Conservation (phyloP, 1,140 invertebrate genomes). For the Amphibalanus amphitrite region DNA sequence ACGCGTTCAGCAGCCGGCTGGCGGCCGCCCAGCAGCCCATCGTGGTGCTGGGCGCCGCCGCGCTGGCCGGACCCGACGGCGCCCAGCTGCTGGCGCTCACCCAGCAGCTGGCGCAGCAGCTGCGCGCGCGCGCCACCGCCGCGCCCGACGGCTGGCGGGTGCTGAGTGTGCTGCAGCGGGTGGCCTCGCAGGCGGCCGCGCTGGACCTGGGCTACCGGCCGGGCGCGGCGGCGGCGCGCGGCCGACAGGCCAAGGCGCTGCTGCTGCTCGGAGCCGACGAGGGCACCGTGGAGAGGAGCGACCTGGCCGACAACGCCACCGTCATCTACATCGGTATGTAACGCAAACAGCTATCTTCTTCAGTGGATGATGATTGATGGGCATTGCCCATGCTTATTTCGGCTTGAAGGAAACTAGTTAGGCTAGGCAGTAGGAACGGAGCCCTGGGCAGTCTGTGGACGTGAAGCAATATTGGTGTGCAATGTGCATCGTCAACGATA, state of each 20-base stretch:
- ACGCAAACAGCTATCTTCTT: no score
- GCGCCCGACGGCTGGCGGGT: constrained; percentile 45
- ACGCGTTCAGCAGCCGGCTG: constrained; percentile 55
- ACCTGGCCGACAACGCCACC: constrained; percentile 63
- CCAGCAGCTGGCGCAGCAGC: constrained; percentile 40
- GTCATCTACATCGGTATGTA: constrained; percentile 51
- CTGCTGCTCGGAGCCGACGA: constrained; percentile 89
- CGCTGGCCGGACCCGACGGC: constrained; percentile 61
- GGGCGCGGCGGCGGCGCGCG: constrained; percentile 46
- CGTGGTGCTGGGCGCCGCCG: constrained; percentile 75
- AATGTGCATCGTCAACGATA: no score
- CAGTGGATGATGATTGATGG: no score
- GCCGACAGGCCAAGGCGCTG: constrained; percentile 57
- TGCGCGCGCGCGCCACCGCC: constrained; percentile 17
- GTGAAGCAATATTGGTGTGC: no score
- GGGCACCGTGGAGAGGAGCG: constrained; percentile 49
- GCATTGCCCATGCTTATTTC: no score
- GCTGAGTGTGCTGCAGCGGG: constrained; percentile 77
- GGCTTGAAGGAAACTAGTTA: no score
- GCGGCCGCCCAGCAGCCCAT: constrained; percentile 68
- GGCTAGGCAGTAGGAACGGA: no score
- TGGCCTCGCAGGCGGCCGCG: constrained; percentile 84
- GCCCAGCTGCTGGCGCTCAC: constrained; percentile 52
- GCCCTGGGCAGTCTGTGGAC: no score
- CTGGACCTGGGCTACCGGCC: constrained; percentile 79